Percentiles rank a stretch among this genome's conserved stretches.
phyloP scores from a whole-genome alignment of 2,797 vertebrate species.

The Martes flavigula region DNA sequence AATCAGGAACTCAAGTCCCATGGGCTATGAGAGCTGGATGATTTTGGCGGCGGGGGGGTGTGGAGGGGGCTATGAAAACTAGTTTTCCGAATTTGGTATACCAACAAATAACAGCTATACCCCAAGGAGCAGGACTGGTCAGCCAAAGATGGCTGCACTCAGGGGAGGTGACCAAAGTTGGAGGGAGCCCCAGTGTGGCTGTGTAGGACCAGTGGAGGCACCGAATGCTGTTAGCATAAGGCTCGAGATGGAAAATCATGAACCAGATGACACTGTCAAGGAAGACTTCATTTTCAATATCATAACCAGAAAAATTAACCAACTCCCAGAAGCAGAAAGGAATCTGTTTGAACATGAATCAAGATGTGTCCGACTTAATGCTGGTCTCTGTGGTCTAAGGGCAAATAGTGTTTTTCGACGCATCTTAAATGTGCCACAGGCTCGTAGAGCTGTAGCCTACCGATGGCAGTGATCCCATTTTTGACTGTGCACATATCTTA shows the following conservation, averaged over 20 bases:
- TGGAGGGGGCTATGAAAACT: background rate
- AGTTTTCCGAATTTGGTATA: background rate
- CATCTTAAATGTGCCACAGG: slow-evolving; percentile 87
- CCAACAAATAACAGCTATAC: background rate
- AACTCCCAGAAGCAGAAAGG: slow-evolving; percentile 85
- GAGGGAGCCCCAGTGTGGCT: no score
- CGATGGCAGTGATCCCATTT: slow-evolving; percentile 92
- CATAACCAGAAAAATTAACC: slow-evolving; percentile 71
- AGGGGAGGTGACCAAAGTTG: no score
- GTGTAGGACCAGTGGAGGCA: no score
- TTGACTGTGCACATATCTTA: slow-evolving; percentile 86
- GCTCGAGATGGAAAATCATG: slow-evolving; percentile 79
- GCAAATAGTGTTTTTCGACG: slow-evolving; percentile 91
- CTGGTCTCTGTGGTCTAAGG: slow-evolving; percentile 88
- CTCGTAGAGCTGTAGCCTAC: slow-evolving; percentile 83
- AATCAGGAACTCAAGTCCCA: background rate
- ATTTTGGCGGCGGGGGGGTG: background rate
- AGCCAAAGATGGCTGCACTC: no score
- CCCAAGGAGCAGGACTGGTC: slow-evolving; percentile 49
- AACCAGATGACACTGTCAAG: slow-evolving; percentile 20
- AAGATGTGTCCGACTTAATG: slow-evolving; percentile 87
- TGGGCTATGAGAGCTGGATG: background rate
- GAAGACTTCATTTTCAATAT: slow-evolving; percentile 47
- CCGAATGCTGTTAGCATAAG: background rate
- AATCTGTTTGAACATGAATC: slow-evolving; percentile 88